Evolutionary conservation across 2,113 vertebrate genomes (phyloP), one percentile per base, ranked within the genome.

Genomic region (Sylvietta virens): DNA sequence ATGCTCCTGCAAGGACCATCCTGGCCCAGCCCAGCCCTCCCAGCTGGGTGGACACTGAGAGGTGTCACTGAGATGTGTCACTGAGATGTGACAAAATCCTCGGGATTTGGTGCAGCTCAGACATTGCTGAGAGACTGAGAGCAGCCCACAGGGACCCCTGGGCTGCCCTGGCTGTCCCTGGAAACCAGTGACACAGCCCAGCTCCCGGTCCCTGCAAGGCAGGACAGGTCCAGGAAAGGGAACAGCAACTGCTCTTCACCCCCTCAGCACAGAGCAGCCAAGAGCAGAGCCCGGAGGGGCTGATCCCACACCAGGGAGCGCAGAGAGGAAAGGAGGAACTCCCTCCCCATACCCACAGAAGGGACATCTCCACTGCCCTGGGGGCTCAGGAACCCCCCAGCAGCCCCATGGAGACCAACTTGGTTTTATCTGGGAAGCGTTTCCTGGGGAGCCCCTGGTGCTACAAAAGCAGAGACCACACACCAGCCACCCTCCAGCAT

Each of bases 31-130:
- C 42, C 3, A 2, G 39, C 33, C 35, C 56, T 42, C 1, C 0
- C n/a, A 20, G 3, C 27, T 17, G 40, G 37, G 27, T 2, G 26
- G 37, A 2, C 54, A 48, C 47, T 47, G 47, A 47, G 22, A 47
- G 4, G 45, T 47, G 47, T 6, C 47, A 26, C n/a, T 37, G 57
- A 26, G 57, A 37, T n/a, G 33, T 57, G 56, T 6, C 56, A n/a
- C 56, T 15, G 33, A 24, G n/a, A 17, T 27, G 58, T 39, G 58
- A 39, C 58, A 39, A 16, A 28, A 9, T n/a, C 33, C n/a, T 66
- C 0, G 3, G 15, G 35, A 13, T 54, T 24, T 67, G 51, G 6
- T 30, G 60, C 4, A 3, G 2, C 23, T 42, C 48, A 3, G 11
- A 8, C 33, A 4, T 1, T 64, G 61, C 65, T n/a, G 11, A 24